These are phyloP conservation scores for Paramormyrops kingsleyae DNA, from an alignment of 2,113 vertebrate genomes.

Conservation along the genomic window DNA sequence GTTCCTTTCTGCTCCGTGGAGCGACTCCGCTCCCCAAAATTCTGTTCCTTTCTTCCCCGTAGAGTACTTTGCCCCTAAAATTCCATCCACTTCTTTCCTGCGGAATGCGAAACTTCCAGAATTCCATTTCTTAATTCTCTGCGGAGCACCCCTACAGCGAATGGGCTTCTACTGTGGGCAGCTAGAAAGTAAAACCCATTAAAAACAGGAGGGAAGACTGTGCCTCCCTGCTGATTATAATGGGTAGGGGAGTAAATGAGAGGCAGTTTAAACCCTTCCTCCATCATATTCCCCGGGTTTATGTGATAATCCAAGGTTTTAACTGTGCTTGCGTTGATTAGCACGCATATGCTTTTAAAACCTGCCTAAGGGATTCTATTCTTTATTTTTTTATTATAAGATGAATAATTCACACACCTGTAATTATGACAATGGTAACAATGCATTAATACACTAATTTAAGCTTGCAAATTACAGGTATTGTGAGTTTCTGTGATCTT, in stretches of 20 bases:
- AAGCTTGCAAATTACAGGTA: background rate
- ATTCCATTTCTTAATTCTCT: background rate
- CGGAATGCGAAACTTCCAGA: background rate
- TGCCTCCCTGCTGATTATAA: background rate
- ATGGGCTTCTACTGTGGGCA: background rate
- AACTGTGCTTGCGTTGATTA: background rate
- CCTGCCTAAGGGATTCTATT: background rate
- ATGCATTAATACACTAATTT: background rate
- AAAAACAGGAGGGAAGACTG: background rate
- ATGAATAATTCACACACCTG: slow-evolving; percentile 1
- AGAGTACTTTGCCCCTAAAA: slow-evolving; percentile 18
- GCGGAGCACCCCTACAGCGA: background rate
- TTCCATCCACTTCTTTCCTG: slow-evolving; percentile 28
- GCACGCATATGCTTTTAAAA: background rate
- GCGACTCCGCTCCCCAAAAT: background rate
- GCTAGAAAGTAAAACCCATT: background rate
- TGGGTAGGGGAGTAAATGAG: background rate
- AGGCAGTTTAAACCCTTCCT: background rate
- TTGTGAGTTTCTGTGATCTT: background rate
- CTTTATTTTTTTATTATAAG: background rate
- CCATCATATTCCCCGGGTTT: background rate
- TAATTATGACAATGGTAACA: background rate
- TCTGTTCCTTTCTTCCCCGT: background rate
- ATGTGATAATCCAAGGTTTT: background rate
- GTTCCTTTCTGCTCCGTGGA: background rate